A percentile compares a stretch with the other conserved stretches of the same genome.
phyloP scores from a whole-genome alignment of 2,797 vertebrate genomes.

The Cetoscarus ocellatus region DNA sequence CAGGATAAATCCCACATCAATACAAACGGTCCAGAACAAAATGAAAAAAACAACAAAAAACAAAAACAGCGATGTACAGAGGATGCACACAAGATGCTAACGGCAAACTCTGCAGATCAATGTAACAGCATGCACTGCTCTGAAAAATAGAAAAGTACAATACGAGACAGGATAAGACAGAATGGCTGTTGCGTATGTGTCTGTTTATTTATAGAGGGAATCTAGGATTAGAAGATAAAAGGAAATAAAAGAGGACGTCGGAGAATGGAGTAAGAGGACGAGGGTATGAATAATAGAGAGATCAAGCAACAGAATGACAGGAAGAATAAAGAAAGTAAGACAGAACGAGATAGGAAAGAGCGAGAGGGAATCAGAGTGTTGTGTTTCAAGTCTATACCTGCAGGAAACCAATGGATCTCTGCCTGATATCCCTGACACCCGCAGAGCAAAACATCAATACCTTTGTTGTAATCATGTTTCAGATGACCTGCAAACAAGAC shows the following conservation, averaged over 20 bases:
- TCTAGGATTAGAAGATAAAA: slow-evolving; percentile 20
- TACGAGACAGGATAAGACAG: neutral
- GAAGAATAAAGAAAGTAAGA: neutral
- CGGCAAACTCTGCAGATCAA: slow-evolving; percentile 23
- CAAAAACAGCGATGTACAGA: neutral
- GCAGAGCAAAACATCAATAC: slow-evolving; percentile 39
- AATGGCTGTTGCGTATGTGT: slow-evolving; percentile 10
- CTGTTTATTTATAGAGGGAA: slow-evolving; percentile 48
- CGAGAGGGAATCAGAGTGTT: slow-evolving; percentile 16
- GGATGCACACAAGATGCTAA: slow-evolving; percentile 11
- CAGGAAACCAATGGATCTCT: slow-evolving; percentile 38
- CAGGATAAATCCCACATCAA: neutral
- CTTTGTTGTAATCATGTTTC: slow-evolving; percentile 45
- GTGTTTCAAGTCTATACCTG: slow-evolving; percentile 45
- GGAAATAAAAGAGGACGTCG: slow-evolving; percentile 32
- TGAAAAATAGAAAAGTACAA: slow-evolving; percentile 25
- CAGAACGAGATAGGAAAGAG: neutral
- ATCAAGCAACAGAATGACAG: slow-evolving; percentile 35
- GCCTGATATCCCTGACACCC: slow-evolving; percentile 32
- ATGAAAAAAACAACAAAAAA: slow-evolving; percentile 1
- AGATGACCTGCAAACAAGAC: slow-evolving; percentile 34
- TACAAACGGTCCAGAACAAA: neutral
- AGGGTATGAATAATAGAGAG: slow-evolving; percentile 49
- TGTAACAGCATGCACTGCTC: slow-evolving; percentile 5
- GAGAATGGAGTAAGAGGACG: slow-evolving; percentile 13